Evolutionary conservation across 2,113 vertebrate genomes (phyloP), one percentile per base, ranked within the genome.

Genomic region (Zosterops lateralis): DNA sequence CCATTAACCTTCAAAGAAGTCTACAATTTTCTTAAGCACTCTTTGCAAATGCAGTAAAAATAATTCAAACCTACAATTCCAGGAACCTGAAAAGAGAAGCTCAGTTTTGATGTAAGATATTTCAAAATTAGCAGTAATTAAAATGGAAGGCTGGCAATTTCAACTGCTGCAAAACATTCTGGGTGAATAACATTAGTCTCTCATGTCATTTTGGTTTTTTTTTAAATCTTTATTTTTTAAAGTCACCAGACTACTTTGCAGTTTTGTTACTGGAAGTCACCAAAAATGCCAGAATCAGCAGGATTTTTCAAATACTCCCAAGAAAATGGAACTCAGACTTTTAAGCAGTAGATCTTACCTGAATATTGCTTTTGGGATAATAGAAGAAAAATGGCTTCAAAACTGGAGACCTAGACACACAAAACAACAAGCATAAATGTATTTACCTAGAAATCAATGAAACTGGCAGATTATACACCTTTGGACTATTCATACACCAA

Each of bases 351-450:
- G 28, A 24, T 78, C 93, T 95, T 94, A 97, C 96, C 88, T 97
- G 95, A 61, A 97, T 65, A 53, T 96, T 89, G 81, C 96, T 96
- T 92, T 98, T 98, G 6, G 98, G 98, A 65, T 98, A 98, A 22
- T 98, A 80, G 93, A 99, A 99, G 96, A 98, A 99, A 93, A 99
- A 98, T 5, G 98, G 98, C 91, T 98, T 99, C 91, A 99, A 94
- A 81, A 99, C 97, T 2, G 98, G 98, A 85, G 98, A 98, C 68
- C 98, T 99, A 96, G 28, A 91, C 17, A 72, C 26, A 62, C 2
- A 84, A 91, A 94, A 84, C 44, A 94, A 50, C 3, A 75, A 50
- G 45, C 7, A 75, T 45, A 77, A 84, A 62, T 48, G 18, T 15
- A 65, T 84, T 86, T 81, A 58, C 82, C 42, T 42, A 75, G 32